Base-by-base conservation (phyloP, 2,113 vertebrate genomes). In the Chlorocebus sabaeus region DNA sequence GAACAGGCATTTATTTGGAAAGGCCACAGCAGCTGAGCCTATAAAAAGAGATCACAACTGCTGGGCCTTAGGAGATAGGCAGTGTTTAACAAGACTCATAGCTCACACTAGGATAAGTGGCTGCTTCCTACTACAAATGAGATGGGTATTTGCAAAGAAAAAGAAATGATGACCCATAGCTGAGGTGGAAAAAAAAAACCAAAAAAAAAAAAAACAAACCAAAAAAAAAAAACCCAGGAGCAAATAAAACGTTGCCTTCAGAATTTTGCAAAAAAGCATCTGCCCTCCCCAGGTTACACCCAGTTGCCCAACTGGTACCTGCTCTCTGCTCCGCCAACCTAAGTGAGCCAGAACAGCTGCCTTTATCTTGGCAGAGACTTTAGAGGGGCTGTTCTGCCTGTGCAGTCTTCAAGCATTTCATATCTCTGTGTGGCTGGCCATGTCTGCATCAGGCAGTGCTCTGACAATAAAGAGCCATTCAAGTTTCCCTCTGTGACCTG, bases 391-490 rank as follows among this genome's bases (percentile, higher is more conserved):
- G 70, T 80, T 7, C 38, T 32, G 20, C 23, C 75, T 27, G 0
- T 80, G 32, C 48, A 43, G 89, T 85, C 89, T 11, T 94, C 61
- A 90, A 97, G 81, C 72, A 55, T 93, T 96, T 96, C 27, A 3
- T 52, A 52, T 67, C 79, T 85, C 48, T 18, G 40, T 0, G 6
- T 76, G 90, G 35, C 48, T 76, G 94, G 90, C 81, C 87, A 81
- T 81, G 97, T 98, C 95, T 90, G 88, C 30, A 59, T 8, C 38
- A 97, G 73, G 61, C 90, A 32, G 23, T 55, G 88, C 90, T 98
- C 97, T 96, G 88, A 93, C 88, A 93, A 97, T 91, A 84, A 85
- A 93, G 95, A 97, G 96, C 90, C 98, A 98, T 96, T 97, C 81
- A 48, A 30, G 90, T 52, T 94, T 68, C 82, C 90, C 80, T 91